Evolutionary conservation across 2,113 vertebrate genomes (phyloP).

Genomic region (Kryptolebias marmoratus): DNA sequence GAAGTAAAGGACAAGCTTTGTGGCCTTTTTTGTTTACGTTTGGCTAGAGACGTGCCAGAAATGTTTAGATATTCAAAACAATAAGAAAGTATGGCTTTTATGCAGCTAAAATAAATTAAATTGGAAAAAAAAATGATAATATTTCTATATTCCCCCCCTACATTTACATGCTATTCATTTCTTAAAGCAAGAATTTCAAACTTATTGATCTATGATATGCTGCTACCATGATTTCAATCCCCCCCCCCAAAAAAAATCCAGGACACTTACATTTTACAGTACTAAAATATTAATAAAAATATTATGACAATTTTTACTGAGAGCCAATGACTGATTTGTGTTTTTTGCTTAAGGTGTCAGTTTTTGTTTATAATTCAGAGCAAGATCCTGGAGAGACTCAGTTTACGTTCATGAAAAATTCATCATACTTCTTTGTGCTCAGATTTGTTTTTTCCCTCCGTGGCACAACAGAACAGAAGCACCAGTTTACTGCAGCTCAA

Average conservation of each 20-base stretch:
- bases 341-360: slow-evolving; percentile 46
- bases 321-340: slow-evolving; percentile 33
- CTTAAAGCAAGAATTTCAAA: neutral
- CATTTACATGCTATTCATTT: no score
- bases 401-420: slow-evolving; percentile 75
- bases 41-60: no score
- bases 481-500: slow-evolving; percentile 27
- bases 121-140: no score
- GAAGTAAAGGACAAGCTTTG: no score
- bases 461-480: slow-evolving; percentile 38
- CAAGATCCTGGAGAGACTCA: slow-evolving; percentile 48
- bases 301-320: slow-evolving; percentile 23
- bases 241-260: neutral
- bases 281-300: neutral
- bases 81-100: no score
- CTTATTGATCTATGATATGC: neutral
- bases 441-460: slow-evolving; percentile 64
- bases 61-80: no score
- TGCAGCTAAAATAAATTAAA: no score
- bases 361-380: slow-evolving; percentile 70
- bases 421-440: slow-evolving; percentile 69
- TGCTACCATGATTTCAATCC: neutral
- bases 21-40: no score
- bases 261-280: neutral
- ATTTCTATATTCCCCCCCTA: no score